These are phyloP conservation scores for Hirtodrosophila confusa DNA, from an alignment of 2,888 invertebrate genomes.

Conservation along the genomic window DNA sequence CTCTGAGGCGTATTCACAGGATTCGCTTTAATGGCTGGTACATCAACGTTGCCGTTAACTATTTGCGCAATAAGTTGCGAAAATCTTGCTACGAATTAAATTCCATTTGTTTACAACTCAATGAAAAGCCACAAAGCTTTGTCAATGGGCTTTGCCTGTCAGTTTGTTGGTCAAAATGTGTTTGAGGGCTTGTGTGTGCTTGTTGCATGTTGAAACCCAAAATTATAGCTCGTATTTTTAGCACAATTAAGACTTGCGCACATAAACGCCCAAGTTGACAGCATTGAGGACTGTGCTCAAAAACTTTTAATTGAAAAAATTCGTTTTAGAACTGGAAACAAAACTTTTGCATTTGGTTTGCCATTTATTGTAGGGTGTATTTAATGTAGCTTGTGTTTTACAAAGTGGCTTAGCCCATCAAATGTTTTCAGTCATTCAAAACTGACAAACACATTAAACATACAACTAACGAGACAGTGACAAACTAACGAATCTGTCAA, in stretches of 20 bases:
- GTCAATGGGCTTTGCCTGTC: constrained; percentile 60
- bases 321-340: constrained; percentile 55
- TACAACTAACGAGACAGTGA: background rate
- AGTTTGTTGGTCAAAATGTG: constrained; percentile 42
- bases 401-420: constrained; percentile 36
- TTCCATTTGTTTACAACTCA: constrained; percentile 72
- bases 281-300: constrained; percentile 65
- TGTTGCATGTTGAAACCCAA: constrained; percentile 33
- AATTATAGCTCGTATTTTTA: constrained; percentile 63
- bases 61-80: constrained; percentile 55
- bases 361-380: constrained; percentile 12
- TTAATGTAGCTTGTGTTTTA: constrained; percentile 18
- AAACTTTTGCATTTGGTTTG: constrained; percentile 45
- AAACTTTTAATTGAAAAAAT: constrained; percentile 78
- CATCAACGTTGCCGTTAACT: constrained; percentile 39
- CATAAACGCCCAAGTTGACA: constrained; percentile 73
- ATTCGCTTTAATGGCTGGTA: constrained; percentile 34
- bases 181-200: constrained; percentile 13
- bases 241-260: constrained; percentile 71
- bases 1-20: constrained; percentile 13
- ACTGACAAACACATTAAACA: constrained; percentile 5
- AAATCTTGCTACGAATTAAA: constrained; percentile 69
- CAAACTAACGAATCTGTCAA: background rate
- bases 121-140: constrained; percentile 74
- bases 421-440: constrained; percentile 22